Base-by-base conservation (phyloP, 2,797 vertebrate species). In the Falco rusticolus region DNA sequence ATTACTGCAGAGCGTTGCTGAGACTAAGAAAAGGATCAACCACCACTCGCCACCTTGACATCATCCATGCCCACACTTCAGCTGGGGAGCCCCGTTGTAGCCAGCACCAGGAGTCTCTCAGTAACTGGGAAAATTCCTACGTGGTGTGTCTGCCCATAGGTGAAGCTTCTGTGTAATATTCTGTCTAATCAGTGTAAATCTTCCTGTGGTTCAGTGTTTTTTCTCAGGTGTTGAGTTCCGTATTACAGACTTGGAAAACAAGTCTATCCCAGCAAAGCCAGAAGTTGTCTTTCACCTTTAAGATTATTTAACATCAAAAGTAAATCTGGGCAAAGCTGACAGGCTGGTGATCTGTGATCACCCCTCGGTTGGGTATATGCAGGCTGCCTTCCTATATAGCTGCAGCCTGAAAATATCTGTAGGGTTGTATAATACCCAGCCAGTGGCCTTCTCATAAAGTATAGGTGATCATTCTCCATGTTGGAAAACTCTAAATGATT, bases 271-370 rank as follows among this genome's bases (percentile, higher is more conserved):
- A 71, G 45, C 22, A 71, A 51, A 80, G 47, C n/a, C 68, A 85
- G 60, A 34, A 89, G 41, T 6, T 24, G 2, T 34, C 41, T 89
- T 61, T 76, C 37, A 48, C 47, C n/a, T 60, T 39, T 18, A 20
- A 34, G 51, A 26, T 57, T 19, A 20, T 53, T 69, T 57, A 43
- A n/a, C 7, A 8, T 60, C 31, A 13, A 22, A 70, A 43, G 29
- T 60, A 33, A 56, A 33, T 34, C 26, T 34, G 5, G 3, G 45
- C 39, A 60, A 37, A 45, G 39, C 33, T 68, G 66, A 51, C 14
- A 17, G 50, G n/a, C 39, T 48, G 65, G 45, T 64, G 64, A 19
- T 45, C 51, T 0, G 0, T 51, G 57, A 45, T 34, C 47, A 8
- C 16, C 11, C 1, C 0, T 18, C 56, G n/a, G 4, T 6, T 86